Conservation (phyloP, 2,888 invertebrate genomes). For the Proisotoma minuta region DNA sequence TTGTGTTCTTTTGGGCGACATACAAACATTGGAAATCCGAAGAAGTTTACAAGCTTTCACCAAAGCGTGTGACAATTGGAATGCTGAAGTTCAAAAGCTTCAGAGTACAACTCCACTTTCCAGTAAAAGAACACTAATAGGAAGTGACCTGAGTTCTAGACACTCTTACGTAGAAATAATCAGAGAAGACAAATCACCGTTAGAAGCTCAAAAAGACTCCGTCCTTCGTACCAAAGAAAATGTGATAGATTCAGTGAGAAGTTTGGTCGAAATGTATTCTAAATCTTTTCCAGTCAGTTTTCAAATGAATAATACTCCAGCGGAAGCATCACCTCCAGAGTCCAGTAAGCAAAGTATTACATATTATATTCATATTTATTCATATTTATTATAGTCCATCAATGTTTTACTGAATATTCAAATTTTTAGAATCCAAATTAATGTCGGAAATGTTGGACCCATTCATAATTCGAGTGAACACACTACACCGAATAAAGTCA, state of each 20-base stretch:
- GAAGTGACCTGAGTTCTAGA: conserved; percentile 29
- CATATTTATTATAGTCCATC: too few relatives aligned
- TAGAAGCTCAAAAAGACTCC: conserved; percentile 34
- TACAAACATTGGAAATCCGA: conserved; percentile 82
- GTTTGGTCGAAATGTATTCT: conserved; percentile 78
- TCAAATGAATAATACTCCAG: conserved; percentile 56
- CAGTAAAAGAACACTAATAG: conserved; percentile 35
- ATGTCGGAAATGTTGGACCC: conserved; percentile 65
- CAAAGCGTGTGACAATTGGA: conserved; percentile 54
- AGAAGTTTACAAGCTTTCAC: conserved; percentile 66
- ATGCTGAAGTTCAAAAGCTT: conserved; percentile 32
- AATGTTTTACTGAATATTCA: neutral
- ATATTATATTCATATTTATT: neutral
- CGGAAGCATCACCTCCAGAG: neutral
- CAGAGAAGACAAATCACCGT: conserved; percentile 2
- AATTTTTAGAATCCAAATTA: conserved; percentile 56
- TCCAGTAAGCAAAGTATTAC: neutral
- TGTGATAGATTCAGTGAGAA: conserved; percentile 71
- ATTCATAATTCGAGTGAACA: conserved; percentile 74
- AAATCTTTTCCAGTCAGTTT: conserved; percentile 80
- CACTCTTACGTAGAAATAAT: conserved; percentile 45
- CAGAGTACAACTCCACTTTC: conserved; percentile 25
- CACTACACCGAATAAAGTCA: conserved; percentile 69
- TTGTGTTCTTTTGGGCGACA: conserved; percentile 78
- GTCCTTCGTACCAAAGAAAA: conserved; percentile 48